Evolutionary conservation across 2,797 vertebrate genomes (phyloP).

Genomic region (Oreochromis mossambicus): DNA sequence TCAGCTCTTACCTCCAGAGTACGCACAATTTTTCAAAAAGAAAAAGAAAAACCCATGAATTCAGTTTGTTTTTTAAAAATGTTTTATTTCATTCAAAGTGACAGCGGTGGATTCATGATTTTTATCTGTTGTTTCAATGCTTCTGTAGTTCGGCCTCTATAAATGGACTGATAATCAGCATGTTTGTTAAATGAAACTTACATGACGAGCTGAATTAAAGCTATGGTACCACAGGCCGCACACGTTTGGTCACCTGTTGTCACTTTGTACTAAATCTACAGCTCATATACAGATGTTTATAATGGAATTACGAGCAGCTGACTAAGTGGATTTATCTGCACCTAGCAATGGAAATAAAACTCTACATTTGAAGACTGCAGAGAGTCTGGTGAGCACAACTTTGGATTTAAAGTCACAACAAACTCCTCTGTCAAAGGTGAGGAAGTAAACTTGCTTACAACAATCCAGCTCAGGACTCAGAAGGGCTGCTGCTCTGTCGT

Average conservation of each 20-base stretch:
- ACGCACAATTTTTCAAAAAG: not conserved
- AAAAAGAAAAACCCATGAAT: not conserved
- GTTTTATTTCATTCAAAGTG: constrained; percentile 33
- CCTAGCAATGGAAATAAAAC: not conserved
- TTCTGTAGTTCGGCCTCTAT: constrained; percentile 1
- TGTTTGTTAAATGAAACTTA: not conserved
- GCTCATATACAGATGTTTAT: not conserved
- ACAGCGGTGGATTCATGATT: not conserved
- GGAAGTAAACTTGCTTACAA: not conserved
- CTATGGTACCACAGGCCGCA: not conserved
- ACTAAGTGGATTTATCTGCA: not conserved
- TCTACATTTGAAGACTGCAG: not conserved
- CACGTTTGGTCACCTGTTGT: constrained; percentile 7
- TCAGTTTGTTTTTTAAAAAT: not conserved
- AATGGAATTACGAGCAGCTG: not conserved
- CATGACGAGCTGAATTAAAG: constrained; percentile 34
- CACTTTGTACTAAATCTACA: not conserved
- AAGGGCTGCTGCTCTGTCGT: constrained; percentile 22
- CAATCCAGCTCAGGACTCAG: not conserved
- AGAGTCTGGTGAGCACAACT: constrained; percentile 12
- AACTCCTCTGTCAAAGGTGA: not conserved
- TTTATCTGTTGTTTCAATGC: not conserved
- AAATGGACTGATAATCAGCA: not conserved
- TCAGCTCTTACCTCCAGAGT: not conserved
- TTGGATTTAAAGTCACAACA: constrained; percentile 26